Evolutionary conservation across 2,113 vertebrate genomes (phyloP).

Genomic region (Psilopsiagon aymara): DNA sequence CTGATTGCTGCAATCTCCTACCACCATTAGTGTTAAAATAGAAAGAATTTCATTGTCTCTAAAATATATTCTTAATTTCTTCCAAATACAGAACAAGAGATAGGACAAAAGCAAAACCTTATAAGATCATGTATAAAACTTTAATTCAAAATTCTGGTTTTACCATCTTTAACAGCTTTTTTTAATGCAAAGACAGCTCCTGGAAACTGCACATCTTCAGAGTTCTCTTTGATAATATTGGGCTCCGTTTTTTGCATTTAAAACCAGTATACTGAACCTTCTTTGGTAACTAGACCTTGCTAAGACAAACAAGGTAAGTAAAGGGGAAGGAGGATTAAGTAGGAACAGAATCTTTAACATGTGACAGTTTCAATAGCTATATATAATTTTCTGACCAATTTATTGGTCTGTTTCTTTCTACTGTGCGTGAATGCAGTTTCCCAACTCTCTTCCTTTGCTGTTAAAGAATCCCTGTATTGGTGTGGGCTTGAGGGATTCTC

Average conservation of each 20-base stretch:
- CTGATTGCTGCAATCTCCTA: background rate
- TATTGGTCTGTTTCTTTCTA: background rate
- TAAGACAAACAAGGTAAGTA: background rate
- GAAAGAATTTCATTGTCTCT: background rate
- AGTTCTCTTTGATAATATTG: background rate
- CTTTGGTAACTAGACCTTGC: background rate
- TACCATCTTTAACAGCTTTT: background rate
- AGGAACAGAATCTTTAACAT: background rate
- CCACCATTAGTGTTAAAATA: background rate
- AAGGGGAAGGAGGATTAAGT: background rate
- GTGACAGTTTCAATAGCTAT: background rate
- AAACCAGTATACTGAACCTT: background rate
- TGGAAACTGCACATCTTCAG: background rate
- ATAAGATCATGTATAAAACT: background rate
- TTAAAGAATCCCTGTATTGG: background rate
- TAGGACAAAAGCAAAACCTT: background rate
- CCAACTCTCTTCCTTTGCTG: background rate
- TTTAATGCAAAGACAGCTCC: background rate
- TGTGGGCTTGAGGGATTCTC: background rate
- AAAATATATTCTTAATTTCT: background rate
- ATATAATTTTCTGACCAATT: background rate
- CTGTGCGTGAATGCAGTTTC: background rate
- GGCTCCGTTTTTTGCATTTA: background rate
- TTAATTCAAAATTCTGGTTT: background rate
- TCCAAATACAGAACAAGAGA: background rate